These are phyloP conservation scores for Lepidotrigona ventralis DNA, from an alignment of 1,140 invertebrate species.

Conservation along the genomic window DNA sequence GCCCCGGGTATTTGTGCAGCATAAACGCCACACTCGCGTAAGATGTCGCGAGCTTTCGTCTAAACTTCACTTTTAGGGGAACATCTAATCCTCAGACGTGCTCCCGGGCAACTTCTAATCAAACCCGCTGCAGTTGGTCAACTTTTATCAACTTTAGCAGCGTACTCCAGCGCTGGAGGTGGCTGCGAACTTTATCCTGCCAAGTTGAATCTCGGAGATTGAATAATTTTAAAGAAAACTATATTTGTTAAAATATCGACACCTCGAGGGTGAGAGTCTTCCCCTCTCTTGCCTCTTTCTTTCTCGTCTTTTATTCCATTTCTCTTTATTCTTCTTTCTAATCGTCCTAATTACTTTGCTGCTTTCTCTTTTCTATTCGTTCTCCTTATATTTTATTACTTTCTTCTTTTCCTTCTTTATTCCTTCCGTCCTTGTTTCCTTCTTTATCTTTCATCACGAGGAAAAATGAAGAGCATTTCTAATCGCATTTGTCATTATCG, in stretches of 20 bases:
- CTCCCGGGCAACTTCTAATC: conserved; percentile 7
- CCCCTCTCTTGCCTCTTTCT: too few species aligned
- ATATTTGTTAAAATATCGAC: neutral
- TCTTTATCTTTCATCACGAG: too few species aligned
- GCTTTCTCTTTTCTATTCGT: neutral
- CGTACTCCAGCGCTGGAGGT: neutral
- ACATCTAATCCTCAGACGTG: neutral
- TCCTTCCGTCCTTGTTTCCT: neutral
- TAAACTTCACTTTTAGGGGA: conserved; percentile 5
- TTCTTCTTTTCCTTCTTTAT: neutral
- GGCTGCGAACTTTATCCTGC: neutral
- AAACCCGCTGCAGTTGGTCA: neutral
- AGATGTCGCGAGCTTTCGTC: neutral
- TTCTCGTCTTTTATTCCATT: too few species aligned
- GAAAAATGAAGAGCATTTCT: too few species aligned
- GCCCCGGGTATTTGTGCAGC: conserved; percentile 9
- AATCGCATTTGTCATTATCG: too few species aligned
- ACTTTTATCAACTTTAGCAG: neutral
- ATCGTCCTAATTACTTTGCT: too few species aligned
- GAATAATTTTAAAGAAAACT: neutral
- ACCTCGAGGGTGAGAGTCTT: too few species aligned
- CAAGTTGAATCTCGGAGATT: too few species aligned
- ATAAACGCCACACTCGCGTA: neutral
- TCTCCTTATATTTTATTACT: too few species aligned
- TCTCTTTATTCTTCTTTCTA: too few species aligned